Evolutionary conservation across 2,797 vertebrate genomes (phyloP).

Genomic region (Parauchenoglanis punctatus): DNA sequence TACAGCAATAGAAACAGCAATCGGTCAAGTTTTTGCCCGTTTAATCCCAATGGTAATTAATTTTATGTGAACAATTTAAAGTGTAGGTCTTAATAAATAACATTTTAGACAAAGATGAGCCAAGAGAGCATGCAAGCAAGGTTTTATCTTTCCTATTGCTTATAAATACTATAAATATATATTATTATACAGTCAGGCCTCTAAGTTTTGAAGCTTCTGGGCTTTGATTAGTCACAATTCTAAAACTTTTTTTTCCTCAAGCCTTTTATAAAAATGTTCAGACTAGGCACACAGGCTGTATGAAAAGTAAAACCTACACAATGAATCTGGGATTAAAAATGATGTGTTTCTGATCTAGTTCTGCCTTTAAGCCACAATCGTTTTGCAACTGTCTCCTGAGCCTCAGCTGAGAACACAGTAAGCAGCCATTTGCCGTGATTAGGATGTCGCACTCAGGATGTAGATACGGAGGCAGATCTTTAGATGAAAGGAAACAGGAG

Average conservation of each 20-base stretch:
- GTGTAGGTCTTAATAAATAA: neutral
- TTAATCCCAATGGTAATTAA: neutral
- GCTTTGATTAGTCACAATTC: neutral
- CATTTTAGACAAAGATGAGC: neutral
- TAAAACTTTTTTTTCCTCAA: neutral
- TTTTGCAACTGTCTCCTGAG: neutral
- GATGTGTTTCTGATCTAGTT: neutral
- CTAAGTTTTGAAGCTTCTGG: neutral
- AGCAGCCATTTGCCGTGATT: slow-evolving; percentile 47
- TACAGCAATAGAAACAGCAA: neutral
- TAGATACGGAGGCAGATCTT: slow-evolving; percentile 38
- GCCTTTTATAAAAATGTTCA: neutral
- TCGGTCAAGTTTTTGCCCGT: neutral
- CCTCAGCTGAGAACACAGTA: neutral
- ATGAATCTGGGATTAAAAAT: neutral
- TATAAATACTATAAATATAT: neutral
- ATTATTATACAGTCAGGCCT: neutral
- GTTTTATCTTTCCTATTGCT: neutral
- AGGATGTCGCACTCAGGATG: slow-evolving; percentile 39
- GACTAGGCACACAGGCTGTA: neutral
- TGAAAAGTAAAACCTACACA: neutral
- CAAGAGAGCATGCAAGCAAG: neutral
- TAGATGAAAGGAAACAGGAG: slow-evolving; percentile 46
- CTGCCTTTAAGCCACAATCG: neutral
- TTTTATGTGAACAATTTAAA: neutral